Evolutionary conservation across 2,113 vertebrate genomes (phyloP), one percentile per base, ranked within the genome.

Genomic region (Microtus montanus): DNA sequence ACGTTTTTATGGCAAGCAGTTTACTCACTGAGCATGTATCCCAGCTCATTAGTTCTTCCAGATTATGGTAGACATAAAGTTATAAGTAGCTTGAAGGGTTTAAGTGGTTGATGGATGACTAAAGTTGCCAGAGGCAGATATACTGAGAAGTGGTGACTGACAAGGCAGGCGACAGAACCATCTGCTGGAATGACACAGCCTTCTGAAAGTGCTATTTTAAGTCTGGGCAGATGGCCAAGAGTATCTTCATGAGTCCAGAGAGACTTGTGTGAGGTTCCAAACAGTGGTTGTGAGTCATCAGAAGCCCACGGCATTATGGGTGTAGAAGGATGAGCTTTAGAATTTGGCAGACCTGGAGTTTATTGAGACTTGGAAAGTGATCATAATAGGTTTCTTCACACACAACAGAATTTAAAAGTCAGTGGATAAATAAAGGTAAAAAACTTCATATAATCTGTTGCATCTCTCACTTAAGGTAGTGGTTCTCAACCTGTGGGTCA

Each of bases 121-220:
- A 47, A 87, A 17, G 13, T 93, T 90, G 17, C 74, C 68, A 35
- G 68, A 87, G 89, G 26, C 63, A 92, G 26, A 83, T 87, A 52
- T 3, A 20, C 35, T n/a, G 52, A 91, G 73, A 93, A 78, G 44
- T 93, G 61, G 52, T 82, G 83, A 87, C 15, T 66, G 79, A 92
- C 24, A 86, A 86, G 61, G 94, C 30, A 80, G 15, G 64, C 70
- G 73, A 77, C 38, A 52, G 38, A 63, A 47, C 47, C 33, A 74
- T 14, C 63, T 74, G 26, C 20, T 90, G 33, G 14, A 74, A 90
- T 74, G 80, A 64, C 38, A 52, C 44, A 96, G 12, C 47, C 49
- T 90, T 95, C 61, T 92, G n/a, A 28, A 94, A 88, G 26, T 92
- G 71, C 93, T 30, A 28, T 66, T 54, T 92, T 14, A 86, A 24